phyloP scores from a whole-genome alignment of 1,140 invertebrate species.

The Melipona quadrifasciata region DNA sequence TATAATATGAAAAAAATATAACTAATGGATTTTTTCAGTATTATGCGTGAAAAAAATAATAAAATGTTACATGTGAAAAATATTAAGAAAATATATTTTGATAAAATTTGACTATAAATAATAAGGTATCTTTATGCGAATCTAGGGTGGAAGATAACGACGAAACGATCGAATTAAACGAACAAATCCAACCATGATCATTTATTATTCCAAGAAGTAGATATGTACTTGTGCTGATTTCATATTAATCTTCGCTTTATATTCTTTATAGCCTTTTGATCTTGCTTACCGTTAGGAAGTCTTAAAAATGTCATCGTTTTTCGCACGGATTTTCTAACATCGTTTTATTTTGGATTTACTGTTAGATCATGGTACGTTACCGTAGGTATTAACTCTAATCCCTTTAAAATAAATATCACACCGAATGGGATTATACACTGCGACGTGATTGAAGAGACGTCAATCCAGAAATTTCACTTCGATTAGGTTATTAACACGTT shows the following conservation, averaged over 20 bases:
- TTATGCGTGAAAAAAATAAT: too few relatives aligned
- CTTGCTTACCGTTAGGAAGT: slow-evolving; percentile 20
- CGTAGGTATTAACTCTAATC: not conserved
- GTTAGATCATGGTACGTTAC: not conserved
- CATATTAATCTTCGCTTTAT: slow-evolving; percentile 25
- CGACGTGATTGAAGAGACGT: not conserved
- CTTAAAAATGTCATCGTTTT: not conserved
- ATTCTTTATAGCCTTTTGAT: not conserved
- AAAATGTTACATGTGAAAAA: too few relatives aligned
- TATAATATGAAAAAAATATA: too few relatives aligned
- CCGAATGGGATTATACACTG: not conserved
- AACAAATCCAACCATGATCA: too few relatives aligned
- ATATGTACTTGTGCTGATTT: slow-evolving; percentile 5
- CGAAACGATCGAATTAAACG: too few relatives aligned
- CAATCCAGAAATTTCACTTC: not conserved
- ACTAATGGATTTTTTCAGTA: too few relatives aligned
- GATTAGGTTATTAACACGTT: not conserved
- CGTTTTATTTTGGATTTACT: slow-evolving; percentile 16
- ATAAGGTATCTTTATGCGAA: too few relatives aligned
- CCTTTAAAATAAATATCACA: not conserved
- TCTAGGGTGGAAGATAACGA: too few relatives aligned
- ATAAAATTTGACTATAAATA: too few relatives aligned
- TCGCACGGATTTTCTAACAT: not conserved
- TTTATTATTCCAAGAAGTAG: not conserved
- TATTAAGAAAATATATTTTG: too few relatives aligned